Base-by-base conservation (phyloP, 2,888 invertebrate genomes). In the Sipha maydis region DNA sequence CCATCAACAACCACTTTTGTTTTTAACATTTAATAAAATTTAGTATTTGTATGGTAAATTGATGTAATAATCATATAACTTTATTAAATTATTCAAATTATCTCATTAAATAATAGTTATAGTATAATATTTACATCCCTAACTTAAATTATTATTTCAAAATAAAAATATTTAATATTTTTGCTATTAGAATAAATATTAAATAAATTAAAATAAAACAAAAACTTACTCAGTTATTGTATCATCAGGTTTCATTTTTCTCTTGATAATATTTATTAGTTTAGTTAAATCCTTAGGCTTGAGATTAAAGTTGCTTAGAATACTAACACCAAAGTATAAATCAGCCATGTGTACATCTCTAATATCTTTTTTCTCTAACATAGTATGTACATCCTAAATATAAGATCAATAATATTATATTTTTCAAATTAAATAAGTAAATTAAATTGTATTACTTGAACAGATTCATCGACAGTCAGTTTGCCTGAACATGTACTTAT, bases 231-330 rank as follows among this genome's bases (percentile, higher is more conserved):
- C 88, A 61, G 88, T 38, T 31, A 88, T 88, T 41, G 80, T 73
- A 75, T 88, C 88, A 80, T 88, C 88, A 28, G 88, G 80, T 17
- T 88, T 88, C 88, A 88, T 88, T 88, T 88, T 88, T 21, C 88
- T 80, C 75, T 88, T 88, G 17, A 88, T 88, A 8, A 88, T 80
- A 41, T 80, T 88, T 25, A 75, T 88, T n/a, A 88, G 88, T 88
- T 88, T 88, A 56, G 61, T 80, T 28, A 80, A 67, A 80, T 88
- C 80, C 34, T 88, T 88, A 4, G 88, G 88, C 82, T 88, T 88
- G 28, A 75, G 61, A 75, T 88, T 88, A 5, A 82, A 73, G n/a
- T 88, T 88, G 31, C 54, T 80, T 25, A 73, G 78, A 78, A 54
- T 3, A 61, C 14, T 75, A 48, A 84, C 67, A 8, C 85, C 71